Base-by-base conservation (phyloP, 2,888 invertebrate genomes). In the Apodemia mormo region DNA sequence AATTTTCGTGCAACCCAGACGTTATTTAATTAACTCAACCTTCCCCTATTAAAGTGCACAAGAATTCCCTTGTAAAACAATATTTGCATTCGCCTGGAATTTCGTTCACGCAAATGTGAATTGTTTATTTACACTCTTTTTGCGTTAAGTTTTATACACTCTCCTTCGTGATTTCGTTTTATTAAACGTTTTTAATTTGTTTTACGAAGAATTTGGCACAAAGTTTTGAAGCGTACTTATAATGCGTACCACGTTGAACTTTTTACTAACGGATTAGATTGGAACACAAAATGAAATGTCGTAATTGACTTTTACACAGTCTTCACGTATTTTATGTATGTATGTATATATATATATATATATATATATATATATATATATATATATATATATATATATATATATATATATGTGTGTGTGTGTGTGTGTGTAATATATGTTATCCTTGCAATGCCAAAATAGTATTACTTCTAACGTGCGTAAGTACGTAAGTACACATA, bases 11-110 rank as follows among this genome's bases (percentile, higher is more conserved):
- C 90, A 92, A 93, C 87, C 87, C 79, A 14, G 80, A 81, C 85
- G 84, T 86, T 89, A 89, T 92, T 93, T 91, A 92, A 92, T 93
- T 92, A 92, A 91, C 91, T 87, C 88, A 75, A 85, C 85, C 87
- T 86, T 87, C 90, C 84, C 87, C 85, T 82, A 84, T 87, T 86
- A 85, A 88, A 89, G 83, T 88, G 89, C 87, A 90, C 89, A 90
- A 90, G 91, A 90, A 91, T 91, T 89, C 89, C 88, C 90, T 85
- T 84, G 87, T 87, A 88, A 88, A 89, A 89, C 91, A 89, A 89
- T 90, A 92, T 92, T 90, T 89, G 85, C 88, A 87, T 89, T 88
- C 89, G 88, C 83, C 82, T 86, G 87, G 87, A 92, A 89, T 92
- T 89, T 89, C 87, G 91, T 90, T 88, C 86, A 82, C 78, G 80